Conservation (phyloP, 2,113 vertebrate genomes). For the Ctenodactylus gundi region DNA sequence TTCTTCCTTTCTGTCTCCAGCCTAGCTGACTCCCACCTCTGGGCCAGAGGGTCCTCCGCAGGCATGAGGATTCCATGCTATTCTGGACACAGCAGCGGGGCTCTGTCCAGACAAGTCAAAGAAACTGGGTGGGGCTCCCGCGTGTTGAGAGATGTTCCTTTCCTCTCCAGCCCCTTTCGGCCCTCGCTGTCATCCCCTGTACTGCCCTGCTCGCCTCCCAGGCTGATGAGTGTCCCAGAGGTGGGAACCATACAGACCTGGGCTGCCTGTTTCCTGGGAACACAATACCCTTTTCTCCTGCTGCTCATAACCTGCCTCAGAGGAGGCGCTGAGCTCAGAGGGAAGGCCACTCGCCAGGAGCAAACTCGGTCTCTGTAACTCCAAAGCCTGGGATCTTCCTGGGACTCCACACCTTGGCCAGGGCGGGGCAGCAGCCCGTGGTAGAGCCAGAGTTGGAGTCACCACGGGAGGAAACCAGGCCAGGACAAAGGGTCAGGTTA, state of each 20-base stretch:
- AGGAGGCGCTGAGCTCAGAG: not conserved
- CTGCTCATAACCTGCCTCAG: not conserved
- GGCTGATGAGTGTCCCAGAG: not conserved
- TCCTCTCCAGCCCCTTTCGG: not conserved
- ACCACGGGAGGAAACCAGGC: not conserved
- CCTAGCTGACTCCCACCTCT: not conserved
- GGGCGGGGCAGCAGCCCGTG: not conserved
- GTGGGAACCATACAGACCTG: not conserved
- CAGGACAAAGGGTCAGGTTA: not conserved
- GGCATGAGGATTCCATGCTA: too few relatives aligned
- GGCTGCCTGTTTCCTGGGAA: not conserved
- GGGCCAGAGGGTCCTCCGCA: not conserved
- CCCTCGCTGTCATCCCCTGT: fast-evolving
- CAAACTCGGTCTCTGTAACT: not conserved
- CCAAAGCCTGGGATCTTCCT: not conserved
- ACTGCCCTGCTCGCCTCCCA: too few relatives aligned
- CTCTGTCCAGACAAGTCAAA: too few relatives aligned
- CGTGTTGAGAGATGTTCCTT: not conserved
- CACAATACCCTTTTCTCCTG: not conserved
- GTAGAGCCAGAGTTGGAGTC: not conserved
- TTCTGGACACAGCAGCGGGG: too few relatives aligned
- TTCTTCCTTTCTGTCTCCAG: not conserved
- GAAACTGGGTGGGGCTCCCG: not conserved
- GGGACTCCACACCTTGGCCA: not conserved
- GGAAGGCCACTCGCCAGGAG: fast-evolving